Conservation (phyloP, 2,888 invertebrate genomes). For the Doris montereyensis region DNA sequence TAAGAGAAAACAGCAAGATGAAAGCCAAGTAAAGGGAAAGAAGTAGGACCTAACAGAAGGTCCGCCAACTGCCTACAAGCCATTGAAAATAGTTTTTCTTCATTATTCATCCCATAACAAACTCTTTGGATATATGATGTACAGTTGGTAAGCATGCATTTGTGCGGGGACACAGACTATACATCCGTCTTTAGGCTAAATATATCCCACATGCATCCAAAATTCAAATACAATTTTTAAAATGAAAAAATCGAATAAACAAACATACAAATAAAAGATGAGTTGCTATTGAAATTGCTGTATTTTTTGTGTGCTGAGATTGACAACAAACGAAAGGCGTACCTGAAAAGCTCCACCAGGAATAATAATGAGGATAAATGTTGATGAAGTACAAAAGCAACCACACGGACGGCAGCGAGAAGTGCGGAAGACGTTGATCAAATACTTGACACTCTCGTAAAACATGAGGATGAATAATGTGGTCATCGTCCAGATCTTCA, state of each 20-base stretch:
- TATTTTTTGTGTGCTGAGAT: no score
- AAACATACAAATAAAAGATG: neutral
- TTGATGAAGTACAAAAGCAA: conserved; percentile 63
- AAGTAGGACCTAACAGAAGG: no score
- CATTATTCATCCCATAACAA: no score
- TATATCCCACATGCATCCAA: neutral
- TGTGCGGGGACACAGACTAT: no score
- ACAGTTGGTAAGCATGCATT: no score
- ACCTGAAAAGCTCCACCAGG: conserved; percentile 70
- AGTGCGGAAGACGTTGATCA: conserved; percentile 55
- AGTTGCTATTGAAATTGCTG: no score
- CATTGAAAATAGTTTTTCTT: no score
- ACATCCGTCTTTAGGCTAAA: no score
- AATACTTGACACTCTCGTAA: conserved; percentile 67
- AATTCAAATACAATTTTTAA: neutral
- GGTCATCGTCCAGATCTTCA: conserved; percentile 67
- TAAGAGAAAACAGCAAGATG: no score
- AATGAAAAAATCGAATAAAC: neutral
- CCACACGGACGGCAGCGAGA: conserved; percentile 58
- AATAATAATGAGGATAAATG: conserved; percentile 71
- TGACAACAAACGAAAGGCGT: neutral
- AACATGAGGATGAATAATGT: conserved; percentile 62
- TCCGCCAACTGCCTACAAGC: no score
- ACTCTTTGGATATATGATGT: no score
- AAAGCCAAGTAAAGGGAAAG: no score